Base-by-base conservation (phyloP, 1,140 invertebrate genomes). In the Dysdera silvatica region DNA sequence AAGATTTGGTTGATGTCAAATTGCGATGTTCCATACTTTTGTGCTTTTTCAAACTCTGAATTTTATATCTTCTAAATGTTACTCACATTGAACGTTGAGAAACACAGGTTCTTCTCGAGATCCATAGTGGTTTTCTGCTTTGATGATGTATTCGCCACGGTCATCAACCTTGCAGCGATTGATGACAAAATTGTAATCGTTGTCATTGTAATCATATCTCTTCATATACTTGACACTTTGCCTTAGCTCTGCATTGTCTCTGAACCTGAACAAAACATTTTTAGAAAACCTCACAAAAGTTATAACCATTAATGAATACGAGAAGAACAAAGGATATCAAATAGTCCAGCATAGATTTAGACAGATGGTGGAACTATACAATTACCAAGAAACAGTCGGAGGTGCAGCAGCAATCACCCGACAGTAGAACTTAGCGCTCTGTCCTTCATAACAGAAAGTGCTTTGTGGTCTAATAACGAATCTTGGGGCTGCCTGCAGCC, bases 141-240 rank as follows among this genome's bases (percentile, higher is more conserved):
- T 81, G 69, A 99, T 96, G 57, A 95, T 87, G 74, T 98, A 98
- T 74, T 98, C 95, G 70, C 96, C 96, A 73, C 92, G 84, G 75
- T 99, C 95, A 67, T 92, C 89, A 59, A 95, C 75, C 75, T 94
- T 97, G 10, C 88, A 87, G 70, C 96, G 83, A 76, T 97, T 98
- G 66, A 99, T 97, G 48, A 96, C 87, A 73, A 99, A 95, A 71
- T 93, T 94, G 74, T 95, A 99, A 74, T 98, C 94, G 16, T 65
- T 26, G 16, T 41, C 51, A 67, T 96, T 92, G 37, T 90, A 92
- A 26, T 84, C 80, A 74, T 98, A 99, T 67, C 95, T 85, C 79
- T 98, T 98, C 95, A 99, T 98, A 77, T 94, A 95, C 78, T 99
- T 99, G 24, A 97, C 93, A 67, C 93, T 96, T 78, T 99, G 95